Evolutionary conservation across 2,797 vertebrate species (phyloP).

Genomic region (Rhinogobio ventralis): DNA sequence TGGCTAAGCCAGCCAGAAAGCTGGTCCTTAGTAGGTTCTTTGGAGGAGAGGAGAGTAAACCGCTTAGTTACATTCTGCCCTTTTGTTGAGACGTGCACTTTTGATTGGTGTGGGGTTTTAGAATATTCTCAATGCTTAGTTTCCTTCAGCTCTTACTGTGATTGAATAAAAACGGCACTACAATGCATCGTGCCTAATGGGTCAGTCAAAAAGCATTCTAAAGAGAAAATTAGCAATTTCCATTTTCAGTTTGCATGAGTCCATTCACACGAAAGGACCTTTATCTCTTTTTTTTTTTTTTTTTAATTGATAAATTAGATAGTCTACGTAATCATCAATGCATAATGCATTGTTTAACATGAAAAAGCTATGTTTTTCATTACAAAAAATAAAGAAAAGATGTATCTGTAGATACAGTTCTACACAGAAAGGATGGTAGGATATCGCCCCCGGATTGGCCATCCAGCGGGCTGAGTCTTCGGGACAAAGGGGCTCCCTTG

Average conservation of each 20-base stretch:
- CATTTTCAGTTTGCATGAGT: background rate
- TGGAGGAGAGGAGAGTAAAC: background rate
- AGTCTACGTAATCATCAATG: constrained; percentile 5
- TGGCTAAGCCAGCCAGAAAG: constrained; percentile 34
- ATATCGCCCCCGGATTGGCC: background rate
- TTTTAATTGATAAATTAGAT: constrained; percentile 22
- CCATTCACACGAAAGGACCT: background rate
- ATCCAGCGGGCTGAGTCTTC: background rate
- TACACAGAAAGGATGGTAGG: constrained; percentile 2
- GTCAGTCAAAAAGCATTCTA: background rate
- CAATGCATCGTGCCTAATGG: background rate
- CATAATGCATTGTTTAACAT: constrained; percentile 14
- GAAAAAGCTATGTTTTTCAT: constrained; percentile 7
- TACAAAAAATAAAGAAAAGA: constrained; percentile 33
- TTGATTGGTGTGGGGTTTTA: background rate
- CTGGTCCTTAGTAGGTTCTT: background rate
- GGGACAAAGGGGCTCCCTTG: background rate
- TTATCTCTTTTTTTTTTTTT: background rate
- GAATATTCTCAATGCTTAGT: background rate
- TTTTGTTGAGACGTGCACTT: background rate
- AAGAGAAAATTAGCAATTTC: background rate
- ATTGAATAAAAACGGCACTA: background rate
- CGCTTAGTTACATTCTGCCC: background rate
- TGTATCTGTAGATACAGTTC: constrained; percentile 1
- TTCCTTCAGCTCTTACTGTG: background rate